Evolutionary conservation across 1,140 invertebrate genomes (phyloP).

Genomic region (Apis florea): DNA sequence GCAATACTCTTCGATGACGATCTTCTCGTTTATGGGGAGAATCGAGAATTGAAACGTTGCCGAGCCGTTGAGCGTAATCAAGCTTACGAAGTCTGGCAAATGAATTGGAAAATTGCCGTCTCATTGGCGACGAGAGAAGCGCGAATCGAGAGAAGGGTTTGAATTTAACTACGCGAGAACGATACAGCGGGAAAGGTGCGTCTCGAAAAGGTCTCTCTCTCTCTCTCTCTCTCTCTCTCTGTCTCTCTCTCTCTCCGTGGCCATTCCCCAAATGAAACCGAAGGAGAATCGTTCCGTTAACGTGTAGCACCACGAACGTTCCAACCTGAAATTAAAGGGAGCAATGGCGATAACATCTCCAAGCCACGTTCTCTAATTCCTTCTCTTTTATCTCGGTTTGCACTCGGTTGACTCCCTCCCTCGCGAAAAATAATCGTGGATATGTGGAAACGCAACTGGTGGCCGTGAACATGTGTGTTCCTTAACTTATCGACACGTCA

Average conservation of each 20-base stretch:
- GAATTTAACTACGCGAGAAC: constrained; percentile 34
- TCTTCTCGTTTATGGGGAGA: not conserved
- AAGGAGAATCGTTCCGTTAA: constrained; percentile 12
- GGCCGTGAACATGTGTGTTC: not conserved
- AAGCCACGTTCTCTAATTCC: no score
- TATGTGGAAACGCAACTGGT: not conserved
- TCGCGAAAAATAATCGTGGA: not conserved
- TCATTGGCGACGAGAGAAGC: not conserved
- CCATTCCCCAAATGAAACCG: constrained; percentile 34
- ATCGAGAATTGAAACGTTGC: constrained; percentile 35
- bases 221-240: no score
- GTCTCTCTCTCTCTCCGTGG: not conserved
- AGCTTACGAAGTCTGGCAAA: constrained; percentile 15
- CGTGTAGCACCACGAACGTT: not conserved
- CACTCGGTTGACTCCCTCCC: no score
- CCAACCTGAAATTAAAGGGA: not conserved
- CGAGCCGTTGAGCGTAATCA: constrained; percentile 11
- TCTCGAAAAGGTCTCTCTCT: not conserved
- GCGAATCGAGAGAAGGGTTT: not conserved
- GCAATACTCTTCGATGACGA: not conserved
- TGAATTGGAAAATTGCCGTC: constrained; percentile 46
- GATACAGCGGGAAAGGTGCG: constrained; percentile 4
- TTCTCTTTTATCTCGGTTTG: not conserved
- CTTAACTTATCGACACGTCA: no score
- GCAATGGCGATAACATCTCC: not conserved